Evolutionary conservation across 2,797 vertebrate species (phyloP).

Genomic region (Hypotaenidia okinawae): DNA sequence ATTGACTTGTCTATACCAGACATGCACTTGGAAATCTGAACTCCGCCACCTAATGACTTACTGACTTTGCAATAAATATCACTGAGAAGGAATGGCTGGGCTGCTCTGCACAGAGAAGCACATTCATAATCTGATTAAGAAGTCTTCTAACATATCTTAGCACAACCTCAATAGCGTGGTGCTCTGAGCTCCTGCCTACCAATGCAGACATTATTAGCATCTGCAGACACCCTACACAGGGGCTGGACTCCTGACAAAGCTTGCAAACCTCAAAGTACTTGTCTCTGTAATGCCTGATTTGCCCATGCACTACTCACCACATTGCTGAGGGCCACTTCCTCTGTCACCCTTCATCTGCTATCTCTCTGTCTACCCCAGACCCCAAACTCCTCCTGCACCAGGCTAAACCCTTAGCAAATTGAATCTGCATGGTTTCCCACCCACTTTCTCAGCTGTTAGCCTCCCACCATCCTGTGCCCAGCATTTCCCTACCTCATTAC

Average conservation of each 20-base stretch:
- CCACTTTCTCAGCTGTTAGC: background rate
- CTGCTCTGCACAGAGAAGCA: background rate
- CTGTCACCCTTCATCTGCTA: background rate
- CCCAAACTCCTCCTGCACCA: background rate
- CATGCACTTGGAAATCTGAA: slow-evolving; percentile 62
- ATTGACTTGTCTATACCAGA: slow-evolving; percentile 47
- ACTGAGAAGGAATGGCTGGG: background rate
- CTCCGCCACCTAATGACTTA: slow-evolving; percentile 32
- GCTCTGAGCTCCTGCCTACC: background rate
- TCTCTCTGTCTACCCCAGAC: background rate
- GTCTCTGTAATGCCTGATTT: background rate
- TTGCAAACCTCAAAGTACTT: background rate
- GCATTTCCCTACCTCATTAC: background rate
- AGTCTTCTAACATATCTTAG: background rate
- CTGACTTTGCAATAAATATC: slow-evolving; percentile 54
- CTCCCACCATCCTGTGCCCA: background rate
- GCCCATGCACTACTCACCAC: background rate
- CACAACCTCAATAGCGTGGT: background rate
- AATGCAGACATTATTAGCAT: background rate
- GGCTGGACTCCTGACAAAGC: background rate
- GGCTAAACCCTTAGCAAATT: background rate
- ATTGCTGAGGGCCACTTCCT: background rate
- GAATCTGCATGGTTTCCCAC: background rate
- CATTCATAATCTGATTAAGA: background rate
- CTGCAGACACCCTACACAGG: rapidly evolving